Base-by-base conservation (phyloP, 2,888 invertebrate genomes). In the Lepidocyrtinus sp. region DNA sequence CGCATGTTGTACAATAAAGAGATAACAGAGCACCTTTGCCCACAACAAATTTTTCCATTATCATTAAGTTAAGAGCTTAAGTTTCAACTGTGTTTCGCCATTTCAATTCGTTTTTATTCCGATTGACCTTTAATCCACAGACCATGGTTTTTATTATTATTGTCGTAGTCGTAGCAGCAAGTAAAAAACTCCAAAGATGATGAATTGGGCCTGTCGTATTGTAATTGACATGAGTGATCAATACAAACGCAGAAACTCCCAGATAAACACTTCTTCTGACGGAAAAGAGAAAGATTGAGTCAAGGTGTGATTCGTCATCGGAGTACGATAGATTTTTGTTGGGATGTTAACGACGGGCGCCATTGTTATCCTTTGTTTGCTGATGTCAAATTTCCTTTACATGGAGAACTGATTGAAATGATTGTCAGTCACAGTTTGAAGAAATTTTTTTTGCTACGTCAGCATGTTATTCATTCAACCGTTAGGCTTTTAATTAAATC, bases 341-440 rank as follows among this genome's bases (percentile, higher is more conserved):
- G 50, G n/a, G 50, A 50, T 50, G 50, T 50, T 50, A 50, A n/a
- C n/a, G 50, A 50, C 17, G 50, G 1, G 17, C 50, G 15, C 50
- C 50, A n/a, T 17, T 17, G 17, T 50, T 50, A 50, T 50, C 36
- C 17, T 50, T 50, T 50, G 50, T 50, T 50, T 50, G 15, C 15
- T 50, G 50, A n/a, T 50, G 50, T 50, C 50, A 50, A 50, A 50
- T 50, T 36, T 50, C 17, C 50, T n/a, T 50, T 50, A 17, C 50
- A n/a, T 50, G 2, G 2, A 1, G 5, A 50, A 50, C 1, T 50
- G 50, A 17, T 17, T 50, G 50, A 50, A 12, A 50, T 15, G 50
- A 12, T 50, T 50, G 36, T 36, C 36, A 7, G 12, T 36, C 12
- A 7, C 36, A 5, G 12, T 36, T 36, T 36, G n/a, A n/a, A n/a